Evolutionary conservation across 2,888 invertebrate species (phyloP), one percentile per base, ranked within the genome.

Genomic region (Dynastes maya): DNA sequence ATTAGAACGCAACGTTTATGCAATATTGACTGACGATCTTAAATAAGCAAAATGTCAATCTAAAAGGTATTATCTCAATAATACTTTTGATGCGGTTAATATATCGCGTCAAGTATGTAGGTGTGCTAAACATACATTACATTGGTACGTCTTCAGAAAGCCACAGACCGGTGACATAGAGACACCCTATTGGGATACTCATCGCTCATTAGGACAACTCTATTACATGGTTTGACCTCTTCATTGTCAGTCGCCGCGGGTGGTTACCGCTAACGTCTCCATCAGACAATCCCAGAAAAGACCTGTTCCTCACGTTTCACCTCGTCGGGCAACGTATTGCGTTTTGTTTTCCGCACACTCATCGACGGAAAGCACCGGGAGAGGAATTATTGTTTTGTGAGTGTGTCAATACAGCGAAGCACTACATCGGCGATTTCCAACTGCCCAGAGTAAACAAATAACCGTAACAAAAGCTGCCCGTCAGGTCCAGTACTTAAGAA

Each of bases 131-230:
- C 29, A 53, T 70, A 70, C 32, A 70, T 67, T 16, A 67, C 49
- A 67, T 67, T 58, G 58, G 40, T 40, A 80, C 77, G 76, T 79
- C 78, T 81, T 81, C 75, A 37, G 67, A 72, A 72, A 72, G 22
- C 72, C 72, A 58, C 58, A 72, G 80, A 68, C 80, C 80, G 84
- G 84, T 84, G 85, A 84, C 84, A 84, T 84, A 80, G 78, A 80
- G 81, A 77, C 79, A 81, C 85, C 83, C 82, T 85, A 84, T 78
- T 82, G 79, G 40, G 84, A 72, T 81, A 82, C 82, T 82, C 85
- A 85, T 86, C 85, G 85, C 83, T 86, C 85, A 86, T 86, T 86
- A 86, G 86, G 83, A 85, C 85, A 85, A 85, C 86, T 86, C 86
- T 85, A 85, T 86, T 86, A 86, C 85, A 85, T 82, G 84, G 81